Evolutionary conservation across 2,888 invertebrate species (phyloP), one percentile per base, ranked within the genome.

Genomic region (Chirona hameri): DNA sequence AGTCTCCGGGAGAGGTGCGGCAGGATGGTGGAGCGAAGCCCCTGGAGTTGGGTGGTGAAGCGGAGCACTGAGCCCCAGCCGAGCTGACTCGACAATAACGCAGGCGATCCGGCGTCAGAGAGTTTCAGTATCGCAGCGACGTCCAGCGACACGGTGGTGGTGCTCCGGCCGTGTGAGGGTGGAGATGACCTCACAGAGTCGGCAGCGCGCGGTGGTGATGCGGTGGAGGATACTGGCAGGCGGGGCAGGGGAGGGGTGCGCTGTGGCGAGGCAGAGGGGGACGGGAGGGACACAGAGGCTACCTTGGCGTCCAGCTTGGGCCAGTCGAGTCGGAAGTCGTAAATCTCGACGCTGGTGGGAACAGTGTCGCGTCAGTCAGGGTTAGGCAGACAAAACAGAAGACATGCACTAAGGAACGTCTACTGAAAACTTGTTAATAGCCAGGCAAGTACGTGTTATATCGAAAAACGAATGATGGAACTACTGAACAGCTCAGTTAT

Each of bases 311-410:
- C 76, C 46, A 76, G 76, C 39, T 76, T 76, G 9, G 76, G 76
- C 76, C 76, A 76, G 76, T 76, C 46, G 21, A 76, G 76, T 76
- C 46, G 46, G 76, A 76, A 76, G 76, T 76, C 76, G 39, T 76
- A 76, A 39, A 76, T 46, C 76, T 76, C 76, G n/a, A 46, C 39
- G 14, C 76, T 76, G 76, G 27, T n/a, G 24, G 9, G 10, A 24
- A 39, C n/a, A 27, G 4, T 7, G 27, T 27, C 27, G 27, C 65
- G 65, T 65, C 27, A 65, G 65, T 27, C n/a, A 27, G 65, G n/a
- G 7, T 12, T 12, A 12, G 39, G 39, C 39, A 39, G 39, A 39
- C 39, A 7, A 39, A 39, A 39, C 55, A 18, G 55, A 2, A 18
- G 55, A 55, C 55, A 18, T 18, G 18, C 15, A 2, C 14, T 18